Conservation (phyloP, 1,140 invertebrate genomes). For the Lamellibrachia luymesi region DNA sequence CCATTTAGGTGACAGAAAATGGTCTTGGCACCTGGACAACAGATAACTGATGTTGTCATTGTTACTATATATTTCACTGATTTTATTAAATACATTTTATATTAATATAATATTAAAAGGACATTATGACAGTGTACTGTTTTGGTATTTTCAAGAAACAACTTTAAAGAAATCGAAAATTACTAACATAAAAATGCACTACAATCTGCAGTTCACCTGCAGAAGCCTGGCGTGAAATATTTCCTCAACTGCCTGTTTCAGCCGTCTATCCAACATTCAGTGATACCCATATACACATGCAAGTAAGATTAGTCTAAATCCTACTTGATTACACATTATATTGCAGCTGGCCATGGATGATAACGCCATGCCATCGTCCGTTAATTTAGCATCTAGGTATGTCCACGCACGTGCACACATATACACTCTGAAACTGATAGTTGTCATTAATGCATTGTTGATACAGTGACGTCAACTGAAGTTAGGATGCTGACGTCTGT, state of each 20-base stretch:
- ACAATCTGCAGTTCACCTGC: too few species aligned
- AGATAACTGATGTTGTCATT: background rate
- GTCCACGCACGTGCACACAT: background rate
- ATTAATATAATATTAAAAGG: too few species aligned
- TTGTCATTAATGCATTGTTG: background rate
- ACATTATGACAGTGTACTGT: too few species aligned
- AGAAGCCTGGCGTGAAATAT: too few species aligned
- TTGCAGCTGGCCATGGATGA: background rate
- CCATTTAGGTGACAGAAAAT: background rate
- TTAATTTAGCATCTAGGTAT: background rate
- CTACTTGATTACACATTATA: background rate
- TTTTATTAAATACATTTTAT: background rate
- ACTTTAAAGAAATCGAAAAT: too few species aligned
- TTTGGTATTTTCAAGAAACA: too few species aligned
- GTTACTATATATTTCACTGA: background rate
- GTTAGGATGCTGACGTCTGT: background rate
- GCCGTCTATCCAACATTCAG: too few species aligned
- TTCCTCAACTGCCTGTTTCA: too few species aligned
- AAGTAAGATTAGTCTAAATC: background rate
- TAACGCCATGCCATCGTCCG: background rate
- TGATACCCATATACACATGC: too few species aligned
- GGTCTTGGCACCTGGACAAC: background rate
- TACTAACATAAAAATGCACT: too few species aligned
- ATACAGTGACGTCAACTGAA: background rate
- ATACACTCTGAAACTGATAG: background rate